Evolutionary conservation across 2,113 vertebrate genomes (phyloP).

Genomic region (Sphyrna mokarran): DNA sequence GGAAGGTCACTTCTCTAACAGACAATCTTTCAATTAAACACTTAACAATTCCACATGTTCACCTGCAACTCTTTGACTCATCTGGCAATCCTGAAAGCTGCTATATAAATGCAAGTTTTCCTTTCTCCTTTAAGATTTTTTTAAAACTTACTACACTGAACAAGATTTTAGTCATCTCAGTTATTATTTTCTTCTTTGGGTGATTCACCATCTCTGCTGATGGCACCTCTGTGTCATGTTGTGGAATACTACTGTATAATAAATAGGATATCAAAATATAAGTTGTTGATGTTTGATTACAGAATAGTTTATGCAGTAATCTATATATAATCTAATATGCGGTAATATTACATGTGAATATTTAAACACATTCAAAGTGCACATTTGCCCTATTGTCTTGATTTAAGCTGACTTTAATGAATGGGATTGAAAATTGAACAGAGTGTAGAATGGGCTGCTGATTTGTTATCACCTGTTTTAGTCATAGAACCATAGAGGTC

Average conservation of each 20-base stretch:
- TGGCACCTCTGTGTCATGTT: neutral
- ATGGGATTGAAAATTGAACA: neutral
- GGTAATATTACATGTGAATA: neutral
- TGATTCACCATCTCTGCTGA: neutral
- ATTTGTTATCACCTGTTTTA: neutral
- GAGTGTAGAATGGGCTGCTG: neutral
- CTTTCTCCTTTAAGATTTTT: neutral
- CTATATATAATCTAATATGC: no score
- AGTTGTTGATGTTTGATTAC: neutral
- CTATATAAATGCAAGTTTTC: neutral
- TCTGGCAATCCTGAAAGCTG: neutral
- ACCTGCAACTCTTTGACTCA: neutral
- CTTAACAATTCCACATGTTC: neutral
- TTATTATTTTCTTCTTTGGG: neutral
- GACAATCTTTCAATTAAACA: neutral
- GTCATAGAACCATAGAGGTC: no score
- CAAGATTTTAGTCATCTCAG: neutral
- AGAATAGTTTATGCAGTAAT: neutral
- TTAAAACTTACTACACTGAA: neutral
- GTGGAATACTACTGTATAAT: neutral
- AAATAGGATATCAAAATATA: neutral
- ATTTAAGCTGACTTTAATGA: neutral
- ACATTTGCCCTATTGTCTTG: neutral
- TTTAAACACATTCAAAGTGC: neutral
- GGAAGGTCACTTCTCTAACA: neutral